Conservation (phyloP, 2,113 vertebrate species). For the Eulemur macaco region DNA sequence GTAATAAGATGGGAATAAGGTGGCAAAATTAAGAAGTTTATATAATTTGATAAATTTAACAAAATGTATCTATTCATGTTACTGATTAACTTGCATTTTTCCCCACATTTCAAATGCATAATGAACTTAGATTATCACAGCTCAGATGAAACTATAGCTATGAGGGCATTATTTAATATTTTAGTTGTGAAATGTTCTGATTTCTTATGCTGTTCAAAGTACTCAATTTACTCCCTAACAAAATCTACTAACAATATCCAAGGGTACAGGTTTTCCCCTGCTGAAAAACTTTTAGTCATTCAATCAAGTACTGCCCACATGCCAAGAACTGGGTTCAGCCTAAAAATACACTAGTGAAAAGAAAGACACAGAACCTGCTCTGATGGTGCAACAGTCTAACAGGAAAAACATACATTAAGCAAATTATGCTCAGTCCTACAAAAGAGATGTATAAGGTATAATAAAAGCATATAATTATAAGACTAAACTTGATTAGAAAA, state of each 20-base stretch:
- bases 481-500: not conserved
- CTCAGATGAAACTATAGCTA: not conserved
- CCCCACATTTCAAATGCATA: slow-evolving; percentile 17
- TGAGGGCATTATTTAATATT: not conserved
- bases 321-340: not conserved
- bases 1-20: not conserved
- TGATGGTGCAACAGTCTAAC: not conserved
- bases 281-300: not conserved
- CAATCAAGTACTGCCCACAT: not conserved
- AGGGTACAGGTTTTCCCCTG: no score
- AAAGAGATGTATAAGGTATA: not conserved
- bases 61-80: slow-evolving; percentile 12
- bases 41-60: slow-evolving; percentile 18
- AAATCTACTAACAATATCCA: not conserved
- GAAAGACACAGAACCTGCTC: not conserved
- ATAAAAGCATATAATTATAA: not conserved
- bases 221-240: not conserved
- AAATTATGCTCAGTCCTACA: not conserved
- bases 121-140: not conserved
- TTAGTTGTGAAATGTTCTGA: not conserved
- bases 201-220: slow-evolving; percentile 19
- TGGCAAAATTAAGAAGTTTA: not conserved
- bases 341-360: not conserved
- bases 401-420: not conserved
- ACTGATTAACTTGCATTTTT: not conserved